Percentiles rank a stretch among this genome's conserved stretches.
Evolutionary conservation across 2,888 invertebrate species (phyloP).

Genomic region (Lithophane socia): DNA sequence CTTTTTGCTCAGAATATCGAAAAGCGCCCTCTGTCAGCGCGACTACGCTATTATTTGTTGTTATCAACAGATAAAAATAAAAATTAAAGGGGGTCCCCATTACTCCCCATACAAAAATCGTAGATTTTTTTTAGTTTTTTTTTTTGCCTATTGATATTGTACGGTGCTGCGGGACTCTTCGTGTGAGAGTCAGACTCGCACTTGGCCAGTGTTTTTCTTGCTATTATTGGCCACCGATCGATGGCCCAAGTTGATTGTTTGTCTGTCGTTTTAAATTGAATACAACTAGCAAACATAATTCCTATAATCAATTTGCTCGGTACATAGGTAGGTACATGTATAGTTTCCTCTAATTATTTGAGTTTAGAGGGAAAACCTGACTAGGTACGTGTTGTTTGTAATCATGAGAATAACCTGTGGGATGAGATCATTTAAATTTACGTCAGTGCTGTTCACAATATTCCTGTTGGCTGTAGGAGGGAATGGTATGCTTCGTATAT

Average conservation of each 20-base stretch:
- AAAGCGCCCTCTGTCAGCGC: no score
- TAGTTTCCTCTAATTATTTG: not conserved
- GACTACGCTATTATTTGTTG: no score
- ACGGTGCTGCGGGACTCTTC: no score
- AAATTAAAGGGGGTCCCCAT: no score
- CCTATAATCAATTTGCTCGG: not conserved
- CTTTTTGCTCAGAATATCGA: no score
- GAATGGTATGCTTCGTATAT: not conserved
- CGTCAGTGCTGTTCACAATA: not conserved
- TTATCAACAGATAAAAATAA: no score
- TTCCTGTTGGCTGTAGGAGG: constrained; percentile 12
- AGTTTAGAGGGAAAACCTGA: constrained; percentile 5
- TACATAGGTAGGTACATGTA: not conserved
- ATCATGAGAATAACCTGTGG: not conserved
- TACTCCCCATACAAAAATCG: no score
- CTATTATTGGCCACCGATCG: not conserved
- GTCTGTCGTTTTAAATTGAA: not conserved
- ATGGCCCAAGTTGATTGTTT: not conserved
- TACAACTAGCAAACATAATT: not conserved
- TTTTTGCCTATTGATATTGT: no score
- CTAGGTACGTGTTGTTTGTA: no score
- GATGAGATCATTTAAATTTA: constrained; percentile 14
- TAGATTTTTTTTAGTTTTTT: no score
- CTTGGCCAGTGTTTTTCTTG: not conserved
- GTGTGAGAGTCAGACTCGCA: no score